A percentile compares a stretch with the other conserved stretches of the same genome.
These are phyloP conservation scores for Ceriagrion tenellum DNA, from an alignment of 2,888 invertebrate genomes.

Conservation along the genomic window DNA sequence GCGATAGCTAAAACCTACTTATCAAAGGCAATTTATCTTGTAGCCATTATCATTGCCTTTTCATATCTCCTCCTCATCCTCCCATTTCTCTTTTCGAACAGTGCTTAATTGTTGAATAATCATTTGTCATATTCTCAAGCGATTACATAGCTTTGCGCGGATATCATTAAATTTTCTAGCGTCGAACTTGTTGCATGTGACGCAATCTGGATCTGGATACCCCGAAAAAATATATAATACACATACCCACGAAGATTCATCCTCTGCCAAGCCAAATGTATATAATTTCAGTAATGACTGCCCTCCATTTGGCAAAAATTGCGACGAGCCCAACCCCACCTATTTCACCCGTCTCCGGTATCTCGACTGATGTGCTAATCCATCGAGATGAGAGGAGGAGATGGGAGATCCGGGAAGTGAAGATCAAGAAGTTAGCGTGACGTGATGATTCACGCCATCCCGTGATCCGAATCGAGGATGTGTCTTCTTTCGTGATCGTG, in stretches of 20 bases:
- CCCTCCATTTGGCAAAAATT: background rate
- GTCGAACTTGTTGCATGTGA: background rate
- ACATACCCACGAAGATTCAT: background rate
- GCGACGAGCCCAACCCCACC: background rate
- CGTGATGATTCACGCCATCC: background rate
- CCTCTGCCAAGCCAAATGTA: background rate
- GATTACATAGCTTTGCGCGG: background rate
- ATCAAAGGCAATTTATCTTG: too few relatives aligned
- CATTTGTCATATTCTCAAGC: background rate
- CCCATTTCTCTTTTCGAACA: background rate
- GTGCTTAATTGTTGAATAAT: background rate
- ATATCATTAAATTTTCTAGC: background rate
- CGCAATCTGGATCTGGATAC: background rate
- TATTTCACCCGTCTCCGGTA: background rate
- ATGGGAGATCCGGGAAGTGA: slow-evolving; percentile 12
- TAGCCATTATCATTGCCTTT: too few relatives aligned
- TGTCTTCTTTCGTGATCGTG: background rate
- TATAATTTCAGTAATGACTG: slow-evolving; percentile 18
- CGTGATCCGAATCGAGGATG: background rate
- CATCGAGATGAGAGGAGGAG: background rate
- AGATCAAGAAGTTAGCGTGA: background rate
- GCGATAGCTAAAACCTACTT: too few relatives aligned
- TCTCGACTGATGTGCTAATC: background rate
- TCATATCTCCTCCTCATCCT: too few relatives aligned
- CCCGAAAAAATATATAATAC: background rate